These are phyloP conservation scores for Thrips palmi DNA, from an alignment of 1,140 invertebrate genomes.

Conservation along the genomic window DNA sequence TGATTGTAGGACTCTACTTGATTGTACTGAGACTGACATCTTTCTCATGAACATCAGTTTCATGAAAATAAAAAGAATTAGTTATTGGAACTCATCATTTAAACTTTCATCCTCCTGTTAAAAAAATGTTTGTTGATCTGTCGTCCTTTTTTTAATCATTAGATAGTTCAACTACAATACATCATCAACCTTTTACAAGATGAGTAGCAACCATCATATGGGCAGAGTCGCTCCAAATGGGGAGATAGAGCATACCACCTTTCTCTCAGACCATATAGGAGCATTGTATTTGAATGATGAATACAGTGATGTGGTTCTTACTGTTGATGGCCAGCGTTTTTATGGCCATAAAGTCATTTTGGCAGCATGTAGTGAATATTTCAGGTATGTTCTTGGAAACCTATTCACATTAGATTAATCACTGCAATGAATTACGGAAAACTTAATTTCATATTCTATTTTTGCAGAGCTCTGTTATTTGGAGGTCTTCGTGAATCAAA, in stretches of 20 bases:
- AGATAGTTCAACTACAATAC: no score
- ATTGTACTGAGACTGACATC: no score
- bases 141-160: no score
- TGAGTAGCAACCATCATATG: slow-evolving; percentile 14
- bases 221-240: slow-evolving; percentile 11
- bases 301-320: slow-evolving; percentile 78
- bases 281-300: slow-evolving; percentile 68
- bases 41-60: no score
- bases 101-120: no score
- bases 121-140: no score
- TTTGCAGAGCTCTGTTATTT: slow-evolving; percentile 54
- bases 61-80: no score
- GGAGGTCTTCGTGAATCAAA: slow-evolving; percentile 81
- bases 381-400: slow-evolving; percentile 35
- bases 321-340: slow-evolving; percentile 69
- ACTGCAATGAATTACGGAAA: neutral
- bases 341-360: slow-evolving; percentile 80
- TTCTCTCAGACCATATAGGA: slow-evolving; percentile 57
- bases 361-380: slow-evolving; percentile 87
- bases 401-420: neutral
- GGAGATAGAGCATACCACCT: slow-evolving; percentile 17
- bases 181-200: no score
- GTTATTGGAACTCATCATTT: no score
- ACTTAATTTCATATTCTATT: slow-evolving; percentile 7
- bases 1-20: no score